Base-by-base conservation (phyloP, 2,888 invertebrate genomes). In the Meta bourneti region DNA sequence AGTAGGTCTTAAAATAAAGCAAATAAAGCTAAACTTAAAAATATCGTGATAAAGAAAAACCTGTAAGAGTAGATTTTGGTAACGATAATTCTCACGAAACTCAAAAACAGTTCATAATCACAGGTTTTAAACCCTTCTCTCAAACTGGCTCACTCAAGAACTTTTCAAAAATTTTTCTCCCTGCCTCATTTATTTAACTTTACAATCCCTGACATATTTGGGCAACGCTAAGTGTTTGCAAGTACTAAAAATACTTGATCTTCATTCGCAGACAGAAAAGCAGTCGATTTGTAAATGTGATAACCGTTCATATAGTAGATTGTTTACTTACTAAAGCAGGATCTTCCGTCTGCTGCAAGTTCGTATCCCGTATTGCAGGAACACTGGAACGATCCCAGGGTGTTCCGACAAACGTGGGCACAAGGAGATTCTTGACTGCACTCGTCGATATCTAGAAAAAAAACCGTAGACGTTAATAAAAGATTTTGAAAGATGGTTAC, bases 331-430 rank as follows among this genome's bases (percentile, higher is more conserved):
- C 91, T 79, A 75, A 80, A 89, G 70, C 91, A 92, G 1, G 88
- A 74, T 11, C 54, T 48, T 49, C 74, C 72, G 52, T 89, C 80
- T 20, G 16, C 9, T 16, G 61, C 80, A 0, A 89, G 75, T 77
- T 92, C 78, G 69, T 69, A 92, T 19, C 91, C 91, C 1, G 71
- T 4, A 11, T 84, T 88, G 75, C 91, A 92, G 6, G 80, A 19
- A n/a, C 91, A 92, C 19, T 80, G 79, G 70, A 34, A 92, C 1
- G 91, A 92, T 5, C 91, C 91, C 6, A 80, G 48, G 7, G 84
- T 84, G 70, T 92, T 92, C n/a, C 61, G 61, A 61, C 91, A 92
- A 34, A 92, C 84, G 54, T 89, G 91, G 8, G 51, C 79, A 34
- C 91, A 92, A 0, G 48, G n/a, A 16, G 78, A 19, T 0, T 72